A percentile compares a stretch with the other conserved stretches of the same genome.
phyloP scores from a whole-genome alignment of 2,888 invertebrate species.

The Amphimallon solstitiale region DNA sequence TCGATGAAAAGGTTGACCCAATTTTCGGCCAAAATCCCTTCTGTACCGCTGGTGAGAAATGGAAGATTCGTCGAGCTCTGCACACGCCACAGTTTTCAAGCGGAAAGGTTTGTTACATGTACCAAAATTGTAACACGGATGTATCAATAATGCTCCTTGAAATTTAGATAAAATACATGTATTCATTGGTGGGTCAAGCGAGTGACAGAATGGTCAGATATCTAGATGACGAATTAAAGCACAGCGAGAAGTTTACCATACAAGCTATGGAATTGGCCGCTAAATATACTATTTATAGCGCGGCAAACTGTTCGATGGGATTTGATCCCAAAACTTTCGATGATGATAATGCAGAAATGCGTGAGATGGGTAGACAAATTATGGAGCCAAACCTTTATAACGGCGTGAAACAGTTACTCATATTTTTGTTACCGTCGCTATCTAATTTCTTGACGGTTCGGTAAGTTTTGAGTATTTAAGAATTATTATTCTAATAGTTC shows the following conservation, averaged over 20 bases:
- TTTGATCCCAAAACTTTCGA: slow-evolving; percentile 57
- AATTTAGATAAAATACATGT: slow-evolving; percentile 60
- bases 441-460: slow-evolving; percentile 7
- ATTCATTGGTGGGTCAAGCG: slow-evolving; percentile 61
- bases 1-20: slow-evolving; percentile 58
- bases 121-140: neutral
- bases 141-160: neutral
- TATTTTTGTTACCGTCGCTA: slow-evolving; percentile 23
- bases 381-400: slow-evolving; percentile 48
- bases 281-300: slow-evolving; percentile 59
- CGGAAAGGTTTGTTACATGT: slow-evolving; percentile 12
- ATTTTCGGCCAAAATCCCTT: slow-evolving; percentile 62
- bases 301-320: slow-evolving; percentile 60
- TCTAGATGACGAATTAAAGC: slow-evolving; percentile 52
- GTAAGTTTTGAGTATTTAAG: too few species aligned
- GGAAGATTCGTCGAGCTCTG: slow-evolving; percentile 63
- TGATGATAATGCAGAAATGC: slow-evolving; percentile 50
- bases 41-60: slow-evolving; percentile 57
- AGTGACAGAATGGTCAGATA: slow-evolving; percentile 57
- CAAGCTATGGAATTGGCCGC: slow-evolving; percentile 57
- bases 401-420: slow-evolving; percentile 22
- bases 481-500: too few species aligned
- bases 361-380: slow-evolving; percentile 51
- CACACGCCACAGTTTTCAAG: slow-evolving; percentile 44
- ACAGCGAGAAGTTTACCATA: slow-evolving; percentile 52